Evolutionary conservation across 2,113 vertebrate species (phyloP).

Genomic region (Thamnophis sirtalis): DNA sequence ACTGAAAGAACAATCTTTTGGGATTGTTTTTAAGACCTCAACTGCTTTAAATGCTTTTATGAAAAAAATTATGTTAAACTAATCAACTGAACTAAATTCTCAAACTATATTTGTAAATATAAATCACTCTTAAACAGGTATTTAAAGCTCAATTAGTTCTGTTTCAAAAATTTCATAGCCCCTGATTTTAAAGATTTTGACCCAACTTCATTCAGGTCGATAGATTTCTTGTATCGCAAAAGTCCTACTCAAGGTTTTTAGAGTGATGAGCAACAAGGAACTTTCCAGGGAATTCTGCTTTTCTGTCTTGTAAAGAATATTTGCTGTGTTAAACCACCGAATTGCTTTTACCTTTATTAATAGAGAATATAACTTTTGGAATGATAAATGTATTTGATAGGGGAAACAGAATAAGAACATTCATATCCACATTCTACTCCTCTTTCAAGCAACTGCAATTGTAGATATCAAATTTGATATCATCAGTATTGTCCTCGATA

Average conservation of each 20-base stretch:
- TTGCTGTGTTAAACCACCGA: slow-evolving; percentile 19
- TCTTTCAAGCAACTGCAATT: not conserved
- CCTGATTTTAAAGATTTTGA: not conserved
- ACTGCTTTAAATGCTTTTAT: not conserved
- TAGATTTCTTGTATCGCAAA: not conserved
- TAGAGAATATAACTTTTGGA: not conserved
- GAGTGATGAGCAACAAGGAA: not conserved
- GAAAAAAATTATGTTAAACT: not conserved
- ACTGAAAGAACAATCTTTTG: not conserved
- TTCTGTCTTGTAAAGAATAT: not conserved
- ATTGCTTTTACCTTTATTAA: slow-evolving; percentile 30
- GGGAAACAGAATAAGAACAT: not conserved
- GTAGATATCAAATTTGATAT: not conserved
- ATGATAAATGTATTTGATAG: not conserved
- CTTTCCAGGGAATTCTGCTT: slow-evolving; percentile 20
- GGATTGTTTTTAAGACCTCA: not conserved
- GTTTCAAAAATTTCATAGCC: not conserved
- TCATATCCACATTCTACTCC: not conserved
- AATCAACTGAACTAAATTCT: not conserved
- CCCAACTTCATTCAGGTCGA: not conserved
- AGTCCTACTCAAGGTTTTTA: not conserved
- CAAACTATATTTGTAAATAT: not conserved
- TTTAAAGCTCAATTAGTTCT: not conserved
- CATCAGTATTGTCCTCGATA: not conserved
- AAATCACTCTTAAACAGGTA: not conserved